These are phyloP conservation scores for Pantherophis guttatus DNA, from an alignment of 2,113 vertebrate genomes.

Conservation along the genomic window DNA sequence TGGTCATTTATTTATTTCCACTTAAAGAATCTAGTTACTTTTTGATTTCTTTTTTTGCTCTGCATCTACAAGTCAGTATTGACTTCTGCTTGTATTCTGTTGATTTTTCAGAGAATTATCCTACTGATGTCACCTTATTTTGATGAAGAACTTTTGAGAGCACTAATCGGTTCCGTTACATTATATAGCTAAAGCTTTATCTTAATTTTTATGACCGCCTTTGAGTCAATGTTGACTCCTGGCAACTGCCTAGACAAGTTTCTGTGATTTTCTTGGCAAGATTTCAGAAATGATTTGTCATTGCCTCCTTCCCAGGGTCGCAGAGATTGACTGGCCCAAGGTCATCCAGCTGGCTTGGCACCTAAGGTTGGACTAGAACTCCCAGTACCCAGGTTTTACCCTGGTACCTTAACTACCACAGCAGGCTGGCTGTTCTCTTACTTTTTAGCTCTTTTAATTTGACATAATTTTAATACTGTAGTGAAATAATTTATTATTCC, in stretches of 20 bases:
- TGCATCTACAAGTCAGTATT: neutral
- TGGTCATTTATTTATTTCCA: neutral
- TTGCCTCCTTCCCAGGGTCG: neutral
- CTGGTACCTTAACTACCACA: neutral
- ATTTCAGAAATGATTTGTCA: no score
- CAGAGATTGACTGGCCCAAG: neutral
- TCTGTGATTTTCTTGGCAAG: no score
- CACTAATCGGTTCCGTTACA: neutral
- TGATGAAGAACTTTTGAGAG: neutral
- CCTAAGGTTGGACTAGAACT: neutral
- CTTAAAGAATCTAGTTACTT: neutral
- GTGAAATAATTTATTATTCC: neutral
- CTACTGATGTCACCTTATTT: neutral
- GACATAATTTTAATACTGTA: neutral
- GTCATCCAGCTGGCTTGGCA: neutral
- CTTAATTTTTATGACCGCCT: neutral
- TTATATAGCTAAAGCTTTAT: neutral
- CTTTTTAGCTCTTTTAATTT: neutral
- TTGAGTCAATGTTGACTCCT: neutral
- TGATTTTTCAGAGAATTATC: neutral
- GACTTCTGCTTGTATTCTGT: neutral
- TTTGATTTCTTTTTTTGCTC: neutral
- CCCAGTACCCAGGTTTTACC: neutral
- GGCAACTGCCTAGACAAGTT: neutral
- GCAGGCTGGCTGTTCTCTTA: neutral